Base-by-base conservation (phyloP, 2,888 invertebrate species). In the Sthenelais limicola region DNA sequence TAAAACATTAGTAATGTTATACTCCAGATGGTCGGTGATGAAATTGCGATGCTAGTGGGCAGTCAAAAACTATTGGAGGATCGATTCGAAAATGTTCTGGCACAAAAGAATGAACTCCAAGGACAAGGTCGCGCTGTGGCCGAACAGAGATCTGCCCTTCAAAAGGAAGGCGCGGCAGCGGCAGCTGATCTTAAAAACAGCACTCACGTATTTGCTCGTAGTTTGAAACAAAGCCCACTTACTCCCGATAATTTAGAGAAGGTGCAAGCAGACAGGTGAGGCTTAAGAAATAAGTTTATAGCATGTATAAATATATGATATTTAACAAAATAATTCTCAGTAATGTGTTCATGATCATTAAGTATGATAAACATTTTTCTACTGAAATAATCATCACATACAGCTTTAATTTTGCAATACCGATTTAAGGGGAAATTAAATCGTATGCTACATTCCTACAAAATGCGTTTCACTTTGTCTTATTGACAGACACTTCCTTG, bases 241-340 rank as follows among this genome's bases (percentile, higher is more conserved):
- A 84, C 87, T 9, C 76, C 82, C 18, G 86, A 86, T 73, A 87
- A 87, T 70, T 79, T 84, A 52, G 69, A 79, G 32, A 87, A 87
- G 74, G 82, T 86, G 38, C 86, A 87, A 73, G 81, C 83, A 21
- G 87, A 87, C 74, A 84, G 87, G 87, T 86, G 68, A n/a, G n/a
- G n/a, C n/a, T n/a, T n/a, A n/a, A n/a, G n/a, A n/a, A n/a, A n/a
- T n/a, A n/a, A n/a, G n/a, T n/a, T n/a, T n/a, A n/a, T n/a, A n/a
- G n/a, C n/a, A n/a, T n/a, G n/a, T n/a, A n/a, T n/a, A n/a, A n/a
- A n/a, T n/a, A n/a, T n/a, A n/a, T n/a, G n/a, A n/a, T n/a, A n/a
- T n/a, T n/a, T n/a, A n/a, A n/a, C n/a, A n/a, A n/a, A n/a, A n/a
- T n/a, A n/a, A n/a, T n/a, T n/a, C n/a, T n/a, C n/a, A n/a, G n/a